Evolutionary conservation across 2,888 invertebrate species (phyloP).

Genomic region (Sarcophaga rosellei): DNA sequence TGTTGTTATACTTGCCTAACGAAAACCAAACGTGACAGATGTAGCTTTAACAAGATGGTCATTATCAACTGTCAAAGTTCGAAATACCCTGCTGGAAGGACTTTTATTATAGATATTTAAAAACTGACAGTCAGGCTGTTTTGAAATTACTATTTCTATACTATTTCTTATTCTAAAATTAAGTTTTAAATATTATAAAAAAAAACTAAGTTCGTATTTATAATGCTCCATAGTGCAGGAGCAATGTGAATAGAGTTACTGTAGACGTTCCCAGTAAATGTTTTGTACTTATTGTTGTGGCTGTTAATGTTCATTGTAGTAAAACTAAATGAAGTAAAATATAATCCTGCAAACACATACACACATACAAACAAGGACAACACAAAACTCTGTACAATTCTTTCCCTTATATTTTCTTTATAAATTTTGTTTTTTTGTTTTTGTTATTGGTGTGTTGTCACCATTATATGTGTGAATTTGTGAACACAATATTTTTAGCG

Average conservation of each 20-base stretch:
- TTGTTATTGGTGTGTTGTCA: neutral
- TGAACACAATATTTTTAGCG: slow-evolving; percentile 43
- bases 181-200: too few relatives aligned
- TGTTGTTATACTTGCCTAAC: too few relatives aligned
- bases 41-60: too few relatives aligned
- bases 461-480: slow-evolving; percentile 6
- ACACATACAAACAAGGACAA: slow-evolving; percentile 29
- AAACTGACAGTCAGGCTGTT: too few relatives aligned
- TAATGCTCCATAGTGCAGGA: neutral
- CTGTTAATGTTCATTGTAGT: slow-evolving; percentile 2
- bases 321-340: slow-evolving; percentile 18
- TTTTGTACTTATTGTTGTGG: slow-evolving; percentile 1
- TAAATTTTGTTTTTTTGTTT: neutral
- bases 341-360: neutral
- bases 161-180: too few relatives aligned
- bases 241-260: neutral
- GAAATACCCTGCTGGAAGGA: too few relatives aligned
- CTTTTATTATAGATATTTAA: too few relatives aligned
- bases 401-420: slow-evolving; percentile 22
- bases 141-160: too few relatives aligned
- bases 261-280: neutral
- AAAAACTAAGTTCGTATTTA: too few relatives aligned
- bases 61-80: too few relatives aligned
- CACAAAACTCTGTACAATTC: slow-evolving; percentile 6
- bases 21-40: too few relatives aligned